Percentiles rank a stretch among this genome's conserved stretches.
phyloP scores from a whole-genome alignment of 2,797 vertebrate genomes.

The Neosalanx taihuensis region DNA sequence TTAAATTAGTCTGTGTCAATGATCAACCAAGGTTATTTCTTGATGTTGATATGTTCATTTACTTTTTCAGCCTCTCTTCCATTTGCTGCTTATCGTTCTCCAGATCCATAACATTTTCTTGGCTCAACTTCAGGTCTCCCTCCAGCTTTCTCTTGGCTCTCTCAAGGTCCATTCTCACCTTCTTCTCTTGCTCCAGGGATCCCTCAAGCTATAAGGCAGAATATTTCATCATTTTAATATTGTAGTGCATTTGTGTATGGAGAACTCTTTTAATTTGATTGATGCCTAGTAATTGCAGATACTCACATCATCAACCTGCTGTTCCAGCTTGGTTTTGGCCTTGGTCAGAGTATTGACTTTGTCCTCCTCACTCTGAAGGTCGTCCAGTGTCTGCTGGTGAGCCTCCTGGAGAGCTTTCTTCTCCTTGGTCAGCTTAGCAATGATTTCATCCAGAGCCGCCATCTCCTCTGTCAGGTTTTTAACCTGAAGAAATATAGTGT shows the following conservation, averaged over 20 bases:
- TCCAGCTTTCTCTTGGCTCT: conserved; percentile 83
- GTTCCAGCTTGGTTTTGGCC: conserved; percentile 83
- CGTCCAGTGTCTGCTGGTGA: conserved; percentile 74
- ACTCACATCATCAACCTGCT: conserved; percentile 82
- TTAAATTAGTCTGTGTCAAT: too few relatives aligned
- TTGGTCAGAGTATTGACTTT: conserved; percentile 74
- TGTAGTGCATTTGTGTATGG: too few relatives aligned
- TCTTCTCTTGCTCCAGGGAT: conserved; percentile 87
- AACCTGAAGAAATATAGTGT: conserved; percentile 60
- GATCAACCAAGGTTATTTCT: too few relatives aligned
- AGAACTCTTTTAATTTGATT: too few relatives aligned
- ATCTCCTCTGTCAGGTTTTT: conserved; percentile 89
- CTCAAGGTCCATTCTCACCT: conserved; percentile 85
- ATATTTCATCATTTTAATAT: too few relatives aligned
- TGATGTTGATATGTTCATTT: conserved; percentile 1
- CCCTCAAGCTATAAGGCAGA: conserved; percentile 74
- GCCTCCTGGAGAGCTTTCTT: conserved; percentile 84
- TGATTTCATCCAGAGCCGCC: conserved; percentile 83
- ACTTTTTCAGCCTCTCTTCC: conserved; percentile 79
- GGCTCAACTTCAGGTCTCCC: conserved; percentile 73
- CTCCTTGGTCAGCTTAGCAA: conserved; percentile 83
- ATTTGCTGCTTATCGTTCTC: conserved; percentile 82
- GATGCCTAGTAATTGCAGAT: too few relatives aligned
- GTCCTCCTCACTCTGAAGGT: conserved; percentile 73
- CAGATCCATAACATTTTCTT: conserved; percentile 83